Percentiles rank a stretch among this genome's conserved stretches.
Evolutionary conservation across 2,888 invertebrate genomes (phyloP).

Genomic region (Crematogaster levior): DNA sequence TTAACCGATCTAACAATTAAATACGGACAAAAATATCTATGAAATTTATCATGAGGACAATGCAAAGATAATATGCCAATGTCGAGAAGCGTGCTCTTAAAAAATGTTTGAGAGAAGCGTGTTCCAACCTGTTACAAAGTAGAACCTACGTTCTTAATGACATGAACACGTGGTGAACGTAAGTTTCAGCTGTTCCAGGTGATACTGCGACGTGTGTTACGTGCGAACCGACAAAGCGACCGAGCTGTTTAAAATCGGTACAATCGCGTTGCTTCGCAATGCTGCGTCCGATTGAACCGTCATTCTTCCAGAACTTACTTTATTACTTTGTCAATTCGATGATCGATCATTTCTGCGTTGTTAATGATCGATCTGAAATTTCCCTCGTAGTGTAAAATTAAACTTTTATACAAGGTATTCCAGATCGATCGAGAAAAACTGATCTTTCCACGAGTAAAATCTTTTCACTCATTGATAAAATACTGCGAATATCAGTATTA

Average conservation of each 20-base stretch:
- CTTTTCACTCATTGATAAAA: neutral
- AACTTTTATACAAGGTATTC: neutral
- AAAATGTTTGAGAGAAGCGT: slow-evolving; percentile 7
- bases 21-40: neutral
- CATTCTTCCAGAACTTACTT: neutral
- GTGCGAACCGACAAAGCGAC: slow-evolving; percentile 27
- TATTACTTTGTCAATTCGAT: neutral
- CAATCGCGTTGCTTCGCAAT: neutral
- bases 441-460: neutral
- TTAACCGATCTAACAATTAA: neutral
- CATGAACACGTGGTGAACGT: slow-evolving; percentile 62
- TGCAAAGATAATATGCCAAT: neutral
- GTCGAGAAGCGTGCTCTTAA: slow-evolving; percentile 5
- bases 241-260: slow-evolving; percentile 37
- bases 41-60: neutral
- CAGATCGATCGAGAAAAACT: neutral
- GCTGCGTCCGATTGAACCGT: neutral
- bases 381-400: neutral
- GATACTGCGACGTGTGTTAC: slow-evolving; percentile 37
- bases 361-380: neutral
- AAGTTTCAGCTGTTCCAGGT: slow-evolving; percentile 70
- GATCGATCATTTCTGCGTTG: neutral
- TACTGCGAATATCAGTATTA: neutral
- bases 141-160: slow-evolving; percentile 52
- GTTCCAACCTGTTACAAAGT: slow-evolving; percentile 46